Base-by-base conservation (phyloP, 2,797 vertebrate species). In the Pogonophryne albipinna region DNA sequence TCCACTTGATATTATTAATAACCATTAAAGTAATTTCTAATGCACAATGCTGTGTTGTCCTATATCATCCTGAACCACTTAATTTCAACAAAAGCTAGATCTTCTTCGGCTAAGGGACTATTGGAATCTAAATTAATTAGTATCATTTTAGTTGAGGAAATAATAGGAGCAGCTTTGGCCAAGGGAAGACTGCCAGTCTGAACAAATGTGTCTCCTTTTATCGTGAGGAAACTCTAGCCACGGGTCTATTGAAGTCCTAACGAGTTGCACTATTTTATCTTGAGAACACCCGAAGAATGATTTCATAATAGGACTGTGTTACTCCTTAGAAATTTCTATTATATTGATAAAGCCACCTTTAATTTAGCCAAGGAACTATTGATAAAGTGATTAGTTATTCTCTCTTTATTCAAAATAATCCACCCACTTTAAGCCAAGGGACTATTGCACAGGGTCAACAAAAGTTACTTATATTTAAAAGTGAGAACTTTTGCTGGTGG, bases 121-220 rank as follows among this genome's bases (percentile, higher is more conserved):
- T 27, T 74, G 63, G 62, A 66, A 80, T 69, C 53, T 80, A 64
- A 83, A 87, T 83, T 70, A 84, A 85, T 83, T 65, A 63, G 53
- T 45, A 56, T 51, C 27, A 63, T 75, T 84, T 87, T 69, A 82
- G 66, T 65, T 78, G 15, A 75, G 62, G 56, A 84, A 73, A 86
- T 76, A 74, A 83, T 74, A 63, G 71, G 27, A 73, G 20, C 27
- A 46, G 66, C 71, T 73, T 66, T 77, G 67, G 64, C 77, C 77
- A 63, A 65, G 66, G 64, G 70, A 78, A 71, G 38, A 76, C 34
- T 38, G 8, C 1, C 66, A 76, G 65, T 78, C 66, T 52, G 41
- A 83, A 89, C 71, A 85, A 86, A 91, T 91, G 55, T 80, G 77
- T 71, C 75, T 45, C 34, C 61, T 86, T 87, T 86, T 71, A 80